phyloP scores from a whole-genome alignment of 2,797 vertebrate species.

The Poeciliopsis infans region DNA sequence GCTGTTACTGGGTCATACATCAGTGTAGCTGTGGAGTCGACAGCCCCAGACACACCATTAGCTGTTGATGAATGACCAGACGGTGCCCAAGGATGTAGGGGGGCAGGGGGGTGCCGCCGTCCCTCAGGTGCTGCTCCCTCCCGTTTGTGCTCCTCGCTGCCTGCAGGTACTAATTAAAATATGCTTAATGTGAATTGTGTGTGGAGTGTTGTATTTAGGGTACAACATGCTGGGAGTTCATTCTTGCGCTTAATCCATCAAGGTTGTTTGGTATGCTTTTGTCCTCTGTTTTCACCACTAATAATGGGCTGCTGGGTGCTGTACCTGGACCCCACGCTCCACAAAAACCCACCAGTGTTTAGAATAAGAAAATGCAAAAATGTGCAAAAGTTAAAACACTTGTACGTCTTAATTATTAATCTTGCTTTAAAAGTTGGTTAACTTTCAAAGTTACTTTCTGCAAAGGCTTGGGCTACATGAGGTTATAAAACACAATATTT shows the following conservation, averaged over 20 bases:
- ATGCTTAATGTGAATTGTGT: constrained; percentile 15
- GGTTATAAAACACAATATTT: background rate
- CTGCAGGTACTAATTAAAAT: constrained; percentile 31
- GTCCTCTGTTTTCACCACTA: background rate
- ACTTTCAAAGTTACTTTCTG: background rate
- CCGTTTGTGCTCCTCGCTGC: background rate
- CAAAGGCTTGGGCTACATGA: background rate
- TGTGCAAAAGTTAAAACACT: too few species aligned
- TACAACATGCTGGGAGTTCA: background rate
- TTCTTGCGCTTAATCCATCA: background rate
- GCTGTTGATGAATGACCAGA: constrained; percentile 61
- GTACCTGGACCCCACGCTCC: background rate
- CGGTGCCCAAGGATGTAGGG: constrained; percentile 12
- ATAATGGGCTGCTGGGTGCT: background rate
- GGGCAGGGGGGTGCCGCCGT: background rate
- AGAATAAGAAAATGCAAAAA: background rate
- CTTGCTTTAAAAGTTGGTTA: background rate
- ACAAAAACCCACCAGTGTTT: background rate
- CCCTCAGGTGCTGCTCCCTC: constrained; percentile 33
- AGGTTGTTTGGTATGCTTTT: background rate
- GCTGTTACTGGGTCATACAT: constrained; percentile 61
- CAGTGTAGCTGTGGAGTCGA: constrained; percentile 50
- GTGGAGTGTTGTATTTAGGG: constrained; percentile 6
- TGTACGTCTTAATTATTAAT: background rate
- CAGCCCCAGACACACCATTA: constrained; percentile 60